A percentile compares a stretch with the other conserved stretches of the same genome.
Evolutionary conservation across 2,113 vertebrate genomes (phyloP).

Genomic region (Sturnus vulgaris): DNA sequence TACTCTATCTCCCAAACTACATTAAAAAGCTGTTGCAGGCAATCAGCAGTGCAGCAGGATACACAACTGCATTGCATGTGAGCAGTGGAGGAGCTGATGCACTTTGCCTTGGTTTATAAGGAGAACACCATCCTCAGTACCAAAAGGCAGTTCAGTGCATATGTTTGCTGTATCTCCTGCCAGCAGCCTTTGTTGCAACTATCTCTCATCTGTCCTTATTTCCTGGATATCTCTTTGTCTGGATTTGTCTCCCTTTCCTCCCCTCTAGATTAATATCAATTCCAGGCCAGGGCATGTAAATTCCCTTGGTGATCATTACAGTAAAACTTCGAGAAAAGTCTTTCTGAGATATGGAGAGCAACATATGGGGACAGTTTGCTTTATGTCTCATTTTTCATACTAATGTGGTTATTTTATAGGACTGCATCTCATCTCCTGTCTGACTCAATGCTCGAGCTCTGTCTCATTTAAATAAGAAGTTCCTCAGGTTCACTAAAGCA

Average conservation of each 20-base stretch:
- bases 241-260: not conserved
- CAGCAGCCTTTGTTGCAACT: not conserved
- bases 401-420: conserved; percentile 46
- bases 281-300: not conserved
- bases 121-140: not conserved
- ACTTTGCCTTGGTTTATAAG: not conserved
- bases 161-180: not conserved
- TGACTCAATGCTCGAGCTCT: conserved; percentile 36
- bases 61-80: not conserved
- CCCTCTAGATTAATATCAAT: conserved; percentile 18
- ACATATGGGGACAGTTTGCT: conserved; percentile 60
- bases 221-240: conserved; percentile 4
- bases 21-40: conserved; percentile 24
- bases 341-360: conserved; percentile 6
- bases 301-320: conserved; percentile 18
- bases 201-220: not conserved
- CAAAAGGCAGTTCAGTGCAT: not conserved
- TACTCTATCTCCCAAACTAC: conserved; percentile 26
- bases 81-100: not conserved
- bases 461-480: conserved; percentile 17
- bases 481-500: conserved; percentile 2
- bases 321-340: conserved; percentile 49
- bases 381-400: conserved; percentile 55
- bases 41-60: not conserved
- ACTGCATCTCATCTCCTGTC: conserved; percentile 41